Base-by-base conservation (phyloP, 2,113 vertebrate species). In the Nothobranchius furzeri region DNA sequence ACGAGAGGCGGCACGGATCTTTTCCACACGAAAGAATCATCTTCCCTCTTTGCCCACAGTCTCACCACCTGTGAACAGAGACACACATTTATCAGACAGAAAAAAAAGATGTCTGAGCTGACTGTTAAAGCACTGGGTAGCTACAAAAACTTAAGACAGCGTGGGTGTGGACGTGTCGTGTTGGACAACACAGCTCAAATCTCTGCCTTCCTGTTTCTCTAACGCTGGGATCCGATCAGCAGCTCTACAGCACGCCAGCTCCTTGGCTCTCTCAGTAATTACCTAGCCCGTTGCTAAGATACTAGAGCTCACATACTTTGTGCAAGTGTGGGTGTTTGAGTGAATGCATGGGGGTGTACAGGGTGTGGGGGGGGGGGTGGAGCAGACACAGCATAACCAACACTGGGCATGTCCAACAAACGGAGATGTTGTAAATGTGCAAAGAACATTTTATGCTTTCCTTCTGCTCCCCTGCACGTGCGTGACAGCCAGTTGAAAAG, bases 251-350 rank as follows among this genome's bases (percentile, higher is more conserved):
- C 91, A 93, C 88, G 89, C 92, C 92, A 93, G 92, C 90, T 91
- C 90, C 91, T 91, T 88, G 90, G 90, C 90, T 93, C 90, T 91
- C 91, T 90, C 90, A 85, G 91, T 92, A 92, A 94, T 93, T 93
- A 93, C 91, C 91, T 92, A 87, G 91, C 91, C 90, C 90, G 93
- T 94, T 94, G 93, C 93, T 93, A 93, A 91, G 93, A 90, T 93
- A 93, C 92, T 92, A 88, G 89, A 92, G 91, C 91, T 92, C 92
- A 91, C 90, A 92, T 89, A 91, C 89, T 92, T 92, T 91, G 87
- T 91, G 88, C 86, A 81, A 88, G 87, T 91, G 91, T 91, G 88
- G 90, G 89, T 90, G 91, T 92, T 89, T 91, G 87, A 88, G 86
- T 91, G 85, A 87, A 90, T 85, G 85, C 87, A 88, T 84, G 84